Evolutionary conservation across 1,140 invertebrate genomes (phyloP).

Genomic region (Elymnias hypermnestra): DNA sequence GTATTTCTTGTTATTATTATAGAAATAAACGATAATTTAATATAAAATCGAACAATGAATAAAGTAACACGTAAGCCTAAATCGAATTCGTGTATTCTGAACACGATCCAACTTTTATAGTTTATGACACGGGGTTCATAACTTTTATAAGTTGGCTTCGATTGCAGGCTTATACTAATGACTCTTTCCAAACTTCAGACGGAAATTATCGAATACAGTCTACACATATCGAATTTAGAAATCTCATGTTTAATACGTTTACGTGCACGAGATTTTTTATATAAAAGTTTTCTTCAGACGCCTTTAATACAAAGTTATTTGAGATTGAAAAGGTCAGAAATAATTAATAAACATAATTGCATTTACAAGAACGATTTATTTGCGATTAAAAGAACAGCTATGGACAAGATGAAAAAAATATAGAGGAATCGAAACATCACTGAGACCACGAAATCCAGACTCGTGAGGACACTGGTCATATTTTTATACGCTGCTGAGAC

Average conservation of each 20-base stretch:
- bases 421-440: no score
- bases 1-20: background rate
- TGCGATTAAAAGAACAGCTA: no score
- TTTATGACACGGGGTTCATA: constrained; percentile 27
- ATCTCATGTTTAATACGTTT: background rate
- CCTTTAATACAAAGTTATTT: background rate
- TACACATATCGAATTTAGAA: constrained; percentile 2
- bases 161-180: constrained; percentile 34
- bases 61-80: constrained; percentile 21
- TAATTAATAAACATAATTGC: no score
- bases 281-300: background rate
- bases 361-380: no score
- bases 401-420: no score
- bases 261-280: no score
- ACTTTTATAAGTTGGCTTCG: constrained; percentile 31
- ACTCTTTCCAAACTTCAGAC: constrained; percentile 27
- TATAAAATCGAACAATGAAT: constrained; percentile 13
- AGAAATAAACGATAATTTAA: constrained; percentile 9
- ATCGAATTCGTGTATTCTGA: constrained; percentile 18
- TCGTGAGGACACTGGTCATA: no score
- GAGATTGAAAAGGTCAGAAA: background rate
- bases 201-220: constrained; percentile 25
- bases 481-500: no score
- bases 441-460: no score
- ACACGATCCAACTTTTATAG: constrained; percentile 29